Conservation (phyloP, 1,140 invertebrate genomes). For the Notospermus geniculatus region DNA sequence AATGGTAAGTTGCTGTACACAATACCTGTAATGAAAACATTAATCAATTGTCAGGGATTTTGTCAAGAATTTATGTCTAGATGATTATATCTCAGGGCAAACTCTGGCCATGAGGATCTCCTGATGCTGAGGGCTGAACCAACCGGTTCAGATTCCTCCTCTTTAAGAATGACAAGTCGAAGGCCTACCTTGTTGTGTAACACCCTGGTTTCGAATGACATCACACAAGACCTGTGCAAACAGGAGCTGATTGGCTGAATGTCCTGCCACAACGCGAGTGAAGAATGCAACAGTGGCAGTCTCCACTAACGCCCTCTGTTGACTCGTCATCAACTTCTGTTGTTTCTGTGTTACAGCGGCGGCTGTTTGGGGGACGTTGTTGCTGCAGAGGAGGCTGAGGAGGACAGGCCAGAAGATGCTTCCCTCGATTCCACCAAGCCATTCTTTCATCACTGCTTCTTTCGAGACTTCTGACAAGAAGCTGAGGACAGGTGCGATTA, state of each 20-base stretch:
- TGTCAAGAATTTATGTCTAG: too few relatives aligned
- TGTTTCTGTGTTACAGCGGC: background rate
- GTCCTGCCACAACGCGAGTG: slow-evolving; percentile 73
- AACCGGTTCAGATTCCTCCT: too few relatives aligned
- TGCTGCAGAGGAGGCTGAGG: slow-evolving; percentile 68
- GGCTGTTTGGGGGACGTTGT: slow-evolving; percentile 42
- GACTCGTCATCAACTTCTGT: slow-evolving; percentile 27
- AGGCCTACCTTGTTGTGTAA: slow-evolving; percentile 59
- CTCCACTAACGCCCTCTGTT: slow-evolving; percentile 50
- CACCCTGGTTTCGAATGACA: slow-evolving; percentile 68
- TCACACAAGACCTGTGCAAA: slow-evolving; percentile 75
- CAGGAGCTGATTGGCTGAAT: slow-evolving; percentile 78
- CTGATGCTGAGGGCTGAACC: too few relatives aligned
- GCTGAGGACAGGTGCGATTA: slow-evolving; percentile 65
- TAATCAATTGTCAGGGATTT: too few relatives aligned
- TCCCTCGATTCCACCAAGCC: slow-evolving; percentile 76
- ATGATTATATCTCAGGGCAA: too few relatives aligned
- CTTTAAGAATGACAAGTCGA: too few relatives aligned
- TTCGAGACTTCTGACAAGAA: slow-evolving; percentile 78
- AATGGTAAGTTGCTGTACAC: slow-evolving; percentile 59
- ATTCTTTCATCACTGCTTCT: slow-evolving; percentile 78
- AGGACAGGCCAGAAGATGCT: slow-evolving; percentile 80
- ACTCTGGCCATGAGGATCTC: too few relatives aligned
- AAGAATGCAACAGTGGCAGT: slow-evolving; percentile 55
- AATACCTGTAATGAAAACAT: slow-evolving; percentile 15